Evolutionary conservation across 2,797 vertebrate genomes (phyloP), one percentile per base, ranked within the genome.

Genomic region (Phataginus tricuspis): DNA sequence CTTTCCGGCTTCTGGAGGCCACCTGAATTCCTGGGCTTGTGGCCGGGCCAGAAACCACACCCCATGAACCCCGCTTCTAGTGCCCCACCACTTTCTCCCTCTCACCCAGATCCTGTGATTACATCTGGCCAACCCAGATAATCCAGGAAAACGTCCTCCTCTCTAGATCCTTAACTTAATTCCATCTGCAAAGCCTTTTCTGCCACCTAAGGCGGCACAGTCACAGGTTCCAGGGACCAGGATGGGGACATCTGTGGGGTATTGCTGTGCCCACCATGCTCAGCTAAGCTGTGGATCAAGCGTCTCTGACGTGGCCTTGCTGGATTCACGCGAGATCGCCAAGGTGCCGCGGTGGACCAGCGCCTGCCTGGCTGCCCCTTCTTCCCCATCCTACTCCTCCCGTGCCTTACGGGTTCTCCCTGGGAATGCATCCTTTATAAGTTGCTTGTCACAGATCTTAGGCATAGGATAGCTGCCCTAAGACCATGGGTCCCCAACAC

Each of bases 1-100:
- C 31, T 63, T 72, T 37, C 37, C 29, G 71, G 34, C 37, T 61
- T 42, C 37, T 5, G 0, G 45, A 64, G 23, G n/a, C n/a, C 1
- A 0, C 61, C 83, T 39, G 15, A 1, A 0, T n/a, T 87, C 37
- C 23, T 64, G 7, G 29, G 51, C 53, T 61, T 0, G 0, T 13
- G 45, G 49, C 5, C 19, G 9, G 4, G 66, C 14, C 31, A n/a
- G 27, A 8, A 42, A 53, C 2, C 12, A 1, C 1, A 15, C 31
- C 34, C 34, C 21, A 25, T 45, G 45, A 12, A 75, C 61, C 66
- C 53, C 78, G 68, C 55, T 19, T 72, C 3, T 12, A 42, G 19
- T 1, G 0, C 64, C 19, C 31, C 8, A 9, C 57, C 39, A 27
- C 66, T 25, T 27, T 42, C 45, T 79, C 34, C n/a, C 37, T 63